Evolutionary conservation across 2,797 vertebrate genomes (phyloP), one percentile per base, ranked within the genome.

Genomic region (Morus bassanus): DNA sequence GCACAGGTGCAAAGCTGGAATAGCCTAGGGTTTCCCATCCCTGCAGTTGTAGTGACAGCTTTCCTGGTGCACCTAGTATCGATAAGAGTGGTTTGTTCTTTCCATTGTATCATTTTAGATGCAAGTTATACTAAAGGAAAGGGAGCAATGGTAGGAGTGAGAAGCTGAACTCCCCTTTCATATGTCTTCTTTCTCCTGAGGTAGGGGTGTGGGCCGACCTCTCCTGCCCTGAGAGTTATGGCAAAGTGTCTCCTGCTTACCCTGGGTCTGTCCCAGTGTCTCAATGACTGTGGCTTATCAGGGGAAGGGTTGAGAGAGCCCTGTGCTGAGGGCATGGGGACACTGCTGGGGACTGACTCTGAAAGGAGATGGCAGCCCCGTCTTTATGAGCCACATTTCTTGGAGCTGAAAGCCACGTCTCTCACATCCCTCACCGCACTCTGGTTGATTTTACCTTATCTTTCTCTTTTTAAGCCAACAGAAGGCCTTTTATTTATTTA

Each of bases 391-490:
- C 96, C 95, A 94, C 91, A 76, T 93, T 96, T 96, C 91, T 92
- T 95, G 95, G 94, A 97, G 95, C 92, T 96, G 94, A 96, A 91
- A 91, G 74, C 94, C 93, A 95, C 95, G 83, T 80, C 88, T 95
- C 93, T 96, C 81, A 79, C 61, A 70, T 87, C 95, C 93, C 91
- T 91, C 11, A 51, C 79, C 33, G 24, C 77, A 83, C 87, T 81
- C 89, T 95, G 88, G 92, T 91, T 97, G 96, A 94, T 97, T 97
- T 97, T 97, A 96, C 97, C 97, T 98, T 97, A 94, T 91, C 45
- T 96, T 98, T 97, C 92, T 96, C 93, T 97, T 97, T 97, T 88
- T 88, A 98, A 98, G 97, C 97, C 98, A 98, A 96, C 53, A 37
- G 94, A 98, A 97, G 97, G 97, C 97, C 97, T 98, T 96, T 94